Evolutionary conservation across 1,140 invertebrate species (phyloP).

Genomic region (Zaprionus nigranus): DNA sequence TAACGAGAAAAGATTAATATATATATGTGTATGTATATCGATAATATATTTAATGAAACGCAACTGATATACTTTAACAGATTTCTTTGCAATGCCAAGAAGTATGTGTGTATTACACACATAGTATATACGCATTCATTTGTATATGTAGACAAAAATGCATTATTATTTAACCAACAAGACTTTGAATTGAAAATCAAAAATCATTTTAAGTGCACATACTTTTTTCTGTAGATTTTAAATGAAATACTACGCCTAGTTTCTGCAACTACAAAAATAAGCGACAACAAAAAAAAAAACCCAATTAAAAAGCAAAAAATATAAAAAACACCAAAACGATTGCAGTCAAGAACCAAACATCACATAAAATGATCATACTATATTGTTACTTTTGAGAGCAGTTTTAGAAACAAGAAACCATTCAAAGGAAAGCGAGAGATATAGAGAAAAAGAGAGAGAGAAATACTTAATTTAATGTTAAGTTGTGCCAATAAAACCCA

Average conservation of each 20-base stretch:
- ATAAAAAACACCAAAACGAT: slow-evolving; percentile 40
- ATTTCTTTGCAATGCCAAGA: slow-evolving; percentile 81
- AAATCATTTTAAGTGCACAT: slow-evolving; percentile 81
- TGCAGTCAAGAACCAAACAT: slow-evolving; percentile 42
- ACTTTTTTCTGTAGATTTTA: slow-evolving; percentile 64
- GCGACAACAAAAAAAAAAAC: slow-evolving; percentile 32
- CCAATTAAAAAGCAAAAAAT: slow-evolving; percentile 42
- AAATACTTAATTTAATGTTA: slow-evolving; percentile 27
- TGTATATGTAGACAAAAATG: slow-evolving; percentile 19
- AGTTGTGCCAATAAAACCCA: slow-evolving; percentile 45
- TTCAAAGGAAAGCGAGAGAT: slow-evolving; percentile 9
- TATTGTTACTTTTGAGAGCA: slow-evolving; percentile 44
- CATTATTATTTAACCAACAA: slow-evolving; percentile 46
- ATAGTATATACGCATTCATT: slow-evolving; percentile 8
- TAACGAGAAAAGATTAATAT: slow-evolving; percentile 40
- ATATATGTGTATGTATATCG: slow-evolving; percentile 56
- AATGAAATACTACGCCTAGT: slow-evolving; percentile 49
- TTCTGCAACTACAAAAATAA: slow-evolving; percentile 34
- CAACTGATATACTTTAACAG: slow-evolving; percentile 74
- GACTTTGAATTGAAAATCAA: slow-evolving; percentile 72
- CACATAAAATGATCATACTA: slow-evolving; percentile 20
- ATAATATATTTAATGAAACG: slow-evolving; percentile 37
- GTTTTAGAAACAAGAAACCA: slow-evolving; percentile 45
- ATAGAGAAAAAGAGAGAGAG: background rate
- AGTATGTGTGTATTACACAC: slow-evolving; percentile 51